These are phyloP conservation scores for Prochilodus magdalenae DNA, from an alignment of 2,113 vertebrate species.

Conservation along the genomic window DNA sequence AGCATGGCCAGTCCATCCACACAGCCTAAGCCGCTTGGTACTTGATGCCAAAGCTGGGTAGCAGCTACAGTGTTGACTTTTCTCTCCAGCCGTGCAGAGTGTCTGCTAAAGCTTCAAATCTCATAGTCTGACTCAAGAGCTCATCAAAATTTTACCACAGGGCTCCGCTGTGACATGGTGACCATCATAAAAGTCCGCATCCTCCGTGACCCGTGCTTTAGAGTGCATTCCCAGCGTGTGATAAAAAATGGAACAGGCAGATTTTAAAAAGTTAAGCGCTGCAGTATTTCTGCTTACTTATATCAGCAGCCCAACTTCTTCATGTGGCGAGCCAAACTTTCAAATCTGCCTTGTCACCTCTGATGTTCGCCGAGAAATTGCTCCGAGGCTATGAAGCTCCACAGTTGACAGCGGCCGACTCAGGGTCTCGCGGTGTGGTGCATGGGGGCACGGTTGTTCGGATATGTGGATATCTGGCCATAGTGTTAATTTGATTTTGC, in stretches of 20 bases:
- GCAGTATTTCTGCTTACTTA: conserved; percentile 36
- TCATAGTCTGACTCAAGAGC: conserved; percentile 23
- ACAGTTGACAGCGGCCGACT: neutral
- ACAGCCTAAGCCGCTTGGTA: neutral
- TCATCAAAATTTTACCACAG: conserved; percentile 24
- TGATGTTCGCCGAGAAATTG: conserved; percentile 28
- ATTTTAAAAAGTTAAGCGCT: conserved; percentile 10
- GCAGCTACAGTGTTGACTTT: neutral
- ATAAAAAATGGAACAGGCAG: conserved; percentile 21
- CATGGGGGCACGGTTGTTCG: no score
- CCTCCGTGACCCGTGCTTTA: conserved; percentile 13
- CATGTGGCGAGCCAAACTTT: conserved; percentile 25
- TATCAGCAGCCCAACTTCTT: conserved; percentile 24
- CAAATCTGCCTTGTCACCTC: conserved; percentile 27
- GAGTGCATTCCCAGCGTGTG: conserved; percentile 19
- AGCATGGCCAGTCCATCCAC: neutral
- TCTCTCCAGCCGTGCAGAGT: neutral
- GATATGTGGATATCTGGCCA: no score
- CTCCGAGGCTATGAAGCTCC: conserved; percentile 15
- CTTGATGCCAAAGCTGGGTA: no score
- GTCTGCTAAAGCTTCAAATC: conserved; percentile 10
- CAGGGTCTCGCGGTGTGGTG: neutral
- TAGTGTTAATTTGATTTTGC: no score
- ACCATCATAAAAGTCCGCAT: conserved; percentile 3
- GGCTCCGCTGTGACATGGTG: conserved; percentile 4